Base-by-base conservation (phyloP, 2,888 invertebrate species). In the Carabus problematicus region DNA sequence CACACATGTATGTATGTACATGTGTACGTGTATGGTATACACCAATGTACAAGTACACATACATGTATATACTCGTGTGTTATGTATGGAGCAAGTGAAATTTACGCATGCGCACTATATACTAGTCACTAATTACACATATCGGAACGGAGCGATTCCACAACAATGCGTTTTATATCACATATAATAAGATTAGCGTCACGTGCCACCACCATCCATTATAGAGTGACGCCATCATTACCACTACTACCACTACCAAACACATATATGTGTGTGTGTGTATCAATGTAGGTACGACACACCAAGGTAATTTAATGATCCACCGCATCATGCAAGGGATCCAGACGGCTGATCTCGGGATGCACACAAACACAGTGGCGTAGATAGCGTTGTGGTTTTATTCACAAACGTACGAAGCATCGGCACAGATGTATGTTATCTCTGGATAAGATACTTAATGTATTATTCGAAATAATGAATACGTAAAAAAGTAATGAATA, bases 91-190 rank as follows among this genome's bases (percentile, higher is more conserved):
- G 8, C 12, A 14, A 47, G 47, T 16, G 47, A 47, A 14, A 47
- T 47, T 29, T 6, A 29, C 29, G 29, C 29, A 29, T 29, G 49
- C 18, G 19, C 18, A 18, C 12, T 8, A 59, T 59, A 67, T 67
- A 67, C 54, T 6, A 60, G 52, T 67, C 67, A 60, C 60, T 67
- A 67, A 67, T 67, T 67, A 67, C 67, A 67, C 60, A 67, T 67
- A 67, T 67, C 60, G 67, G 60, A 14, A 60, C 42, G 60, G 42
- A 60, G 60, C 54, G 60, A 67, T 67, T 67, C 67, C 67, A 52
- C 67, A 67, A 67, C 67, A 67, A 67, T 67, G 67, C 67, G 67
- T 67, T 67, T 67, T 67, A 60, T 67, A 67, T 67, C 67, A 67
- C 67, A 67, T 60, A 54, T 67, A 67, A 67, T 67, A 67, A 67